Evolutionary conservation across 2,113 vertebrate genomes (phyloP), one percentile per base, ranked within the genome.

Genomic region (Myocastor coypus): DNA sequence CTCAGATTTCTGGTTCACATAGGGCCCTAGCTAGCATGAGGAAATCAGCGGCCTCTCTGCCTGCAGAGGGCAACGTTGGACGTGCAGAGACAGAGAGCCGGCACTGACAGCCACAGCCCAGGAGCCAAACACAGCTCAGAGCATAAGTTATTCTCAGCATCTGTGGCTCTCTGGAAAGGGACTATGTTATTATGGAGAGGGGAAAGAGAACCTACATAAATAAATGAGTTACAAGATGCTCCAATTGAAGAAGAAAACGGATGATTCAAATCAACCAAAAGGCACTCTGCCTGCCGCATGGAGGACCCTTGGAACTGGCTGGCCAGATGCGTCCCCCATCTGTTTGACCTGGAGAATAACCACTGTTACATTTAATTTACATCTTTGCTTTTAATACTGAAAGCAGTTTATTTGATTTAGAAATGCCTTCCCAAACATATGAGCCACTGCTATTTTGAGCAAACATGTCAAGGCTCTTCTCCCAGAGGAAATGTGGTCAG

Each of bases 31-130:
- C 30, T 16, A 42, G 40, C 83, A 28, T 63, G 34, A 61, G 57
- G 63, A 92, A 94, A 19, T 50, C n/a, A 90, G 84, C 37, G 13
- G 59, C 57, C 40, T n/a, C 55, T 83, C 37, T 52, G 87, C 97
- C 94, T 96, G 89, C 90, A 97, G 95, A 96, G 97, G 97, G 97
- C 96, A 97, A 93, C 7, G 1, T 14, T 92, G 85, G 83, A 87
- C 40, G n/a, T 0, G 3, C 77, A 86, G n/a, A 78, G 80, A 69
- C 26, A 57, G 61, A 89, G 5, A 68, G 78, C 82, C 46, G 37
- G 22, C 37, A 37, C 22, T 20, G 64, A n/a, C 1, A 78, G 34
- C 59, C 13, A 52, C 7, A 46, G 87, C 61, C 68, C 11, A 16
- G 73, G 28, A 88, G 86, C 59, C 63, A 40, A 64, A 57, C 42